A percentile compares a stretch with the other conserved stretches of the same genome.
Conservation (phyloP, 1,140 invertebrate species). For the Adelges cooleyi region DNA sequence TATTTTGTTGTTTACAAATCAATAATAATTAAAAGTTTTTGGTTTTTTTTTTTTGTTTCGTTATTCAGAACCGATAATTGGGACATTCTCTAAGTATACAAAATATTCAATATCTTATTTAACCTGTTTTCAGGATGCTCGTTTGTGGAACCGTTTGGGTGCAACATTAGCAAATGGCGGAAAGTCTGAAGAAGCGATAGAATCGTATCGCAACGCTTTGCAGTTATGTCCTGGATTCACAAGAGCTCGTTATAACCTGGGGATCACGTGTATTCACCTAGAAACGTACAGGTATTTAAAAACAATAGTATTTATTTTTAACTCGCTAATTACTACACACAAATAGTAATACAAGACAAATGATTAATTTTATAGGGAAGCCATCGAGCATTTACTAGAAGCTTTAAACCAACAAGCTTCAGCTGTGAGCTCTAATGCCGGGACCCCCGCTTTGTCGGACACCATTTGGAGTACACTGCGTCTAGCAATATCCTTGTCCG, state of each 20-base stretch:
- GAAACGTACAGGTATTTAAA: slow-evolving; percentile 73
- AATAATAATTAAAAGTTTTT: not conserved
- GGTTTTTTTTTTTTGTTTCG: not conserved
- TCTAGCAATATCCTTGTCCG: slow-evolving; percentile 78
- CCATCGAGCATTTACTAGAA: slow-evolving; percentile 85
- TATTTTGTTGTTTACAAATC: no score
- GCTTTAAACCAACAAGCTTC: slow-evolving; percentile 86
- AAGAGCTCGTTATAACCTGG: slow-evolving; percentile 91
- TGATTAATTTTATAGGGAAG: slow-evolving; percentile 67
- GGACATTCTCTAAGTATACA: not conserved
- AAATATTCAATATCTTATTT: not conserved
- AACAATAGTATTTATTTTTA: no score
- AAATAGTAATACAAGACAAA: not conserved
- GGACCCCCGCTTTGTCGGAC: slow-evolving; percentile 59
- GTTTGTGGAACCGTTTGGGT: slow-evolving; percentile 94
- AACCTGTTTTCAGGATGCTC: slow-evolving; percentile 58
- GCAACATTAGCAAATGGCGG: slow-evolving; percentile 94
- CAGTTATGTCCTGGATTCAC: slow-evolving; percentile 90
- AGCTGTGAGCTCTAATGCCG: slow-evolving; percentile 48
- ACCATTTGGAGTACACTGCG: slow-evolving; percentile 90
- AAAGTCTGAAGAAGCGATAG: slow-evolving; percentile 86
- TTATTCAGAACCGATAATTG: not conserved
- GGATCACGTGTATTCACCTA: slow-evolving; percentile 95
- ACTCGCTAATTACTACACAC: not conserved
- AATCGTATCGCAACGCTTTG: slow-evolving; percentile 86